Evolutionary conservation across 2,888 invertebrate genomes (phyloP).

Genomic region (Spisula subtruncata): DNA sequence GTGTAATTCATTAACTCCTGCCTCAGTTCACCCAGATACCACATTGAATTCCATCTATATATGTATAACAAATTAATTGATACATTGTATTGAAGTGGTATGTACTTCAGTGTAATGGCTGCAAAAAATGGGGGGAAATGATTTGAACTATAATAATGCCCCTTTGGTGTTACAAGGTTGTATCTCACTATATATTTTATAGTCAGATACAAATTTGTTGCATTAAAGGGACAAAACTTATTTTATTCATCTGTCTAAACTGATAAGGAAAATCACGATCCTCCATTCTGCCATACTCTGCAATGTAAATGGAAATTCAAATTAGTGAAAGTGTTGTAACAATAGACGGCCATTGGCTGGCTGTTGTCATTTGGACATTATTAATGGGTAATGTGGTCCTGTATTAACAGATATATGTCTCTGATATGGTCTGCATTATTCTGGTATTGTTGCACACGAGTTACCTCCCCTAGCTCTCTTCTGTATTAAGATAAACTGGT

Average conservation of each 20-base stretch:
- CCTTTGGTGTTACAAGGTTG: no score
- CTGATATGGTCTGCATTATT: constrained; percentile 6
- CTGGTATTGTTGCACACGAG: not conserved
- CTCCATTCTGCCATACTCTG: not conserved
- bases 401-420: not conserved
- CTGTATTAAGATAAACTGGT: no score
- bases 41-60: no score
- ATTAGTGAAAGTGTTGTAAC: constrained; percentile 11
- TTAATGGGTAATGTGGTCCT: constrained; percentile 13
- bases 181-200: no score
- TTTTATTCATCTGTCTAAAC: not conserved
- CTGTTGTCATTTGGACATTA: constrained; percentile 22
- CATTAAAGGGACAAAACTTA: no score
- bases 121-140: not conserved
- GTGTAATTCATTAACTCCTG: not conserved
- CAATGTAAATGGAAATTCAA: constrained; percentile 14
- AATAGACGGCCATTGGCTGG: not conserved
- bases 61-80: not conserved
- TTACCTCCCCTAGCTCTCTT: not conserved
- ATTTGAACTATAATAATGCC: not conserved
- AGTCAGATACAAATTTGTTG: no score
- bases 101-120: not conserved
- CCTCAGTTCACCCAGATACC: not conserved
- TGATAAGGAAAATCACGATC: not conserved
- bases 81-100: not conserved